phyloP scores from a whole-genome alignment of 2,113 vertebrate genomes.

The Conger conger region DNA sequence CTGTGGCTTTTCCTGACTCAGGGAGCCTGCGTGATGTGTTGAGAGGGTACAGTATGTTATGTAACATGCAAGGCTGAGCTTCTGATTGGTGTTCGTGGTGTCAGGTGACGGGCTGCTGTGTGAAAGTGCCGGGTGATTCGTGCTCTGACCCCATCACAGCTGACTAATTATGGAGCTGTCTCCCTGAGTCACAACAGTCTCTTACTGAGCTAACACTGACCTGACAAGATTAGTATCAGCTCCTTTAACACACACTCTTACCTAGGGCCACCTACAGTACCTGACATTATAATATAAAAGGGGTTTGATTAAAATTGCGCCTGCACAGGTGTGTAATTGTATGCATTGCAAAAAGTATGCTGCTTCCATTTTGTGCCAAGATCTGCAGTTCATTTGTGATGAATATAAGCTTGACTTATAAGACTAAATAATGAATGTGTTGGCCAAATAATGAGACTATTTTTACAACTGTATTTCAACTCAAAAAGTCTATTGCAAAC shows the following conservation, averaged over 20 bases:
- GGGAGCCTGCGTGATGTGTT: neutral
- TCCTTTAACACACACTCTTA: neutral
- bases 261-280: neutral
- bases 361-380: neutral
- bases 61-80: neutral
- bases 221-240: neutral
- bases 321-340: no score
- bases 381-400: neutral
- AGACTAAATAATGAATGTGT: no score
- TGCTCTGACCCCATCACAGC: neutral
- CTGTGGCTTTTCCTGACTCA: neutral
- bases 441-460: neutral
- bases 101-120: neutral
- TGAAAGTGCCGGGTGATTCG: neutral
- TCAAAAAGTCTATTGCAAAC: neutral
- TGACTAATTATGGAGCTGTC: slow-evolving; percentile 9
- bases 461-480: neutral
- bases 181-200: neutral
- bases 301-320: neutral
- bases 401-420: neutral
- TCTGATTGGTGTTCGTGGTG: neutral
- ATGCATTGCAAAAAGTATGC: neutral
- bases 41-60: neutral
- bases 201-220: slow-evolving; percentile 5
- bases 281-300: neutral